A percentile compares a stretch with the other conserved stretches of the same genome.
These are phyloP conservation scores for Gymnoscopelus microlampas DNA, from an alignment of 2,797 vertebrate species.

Conservation along the genomic window DNA sequence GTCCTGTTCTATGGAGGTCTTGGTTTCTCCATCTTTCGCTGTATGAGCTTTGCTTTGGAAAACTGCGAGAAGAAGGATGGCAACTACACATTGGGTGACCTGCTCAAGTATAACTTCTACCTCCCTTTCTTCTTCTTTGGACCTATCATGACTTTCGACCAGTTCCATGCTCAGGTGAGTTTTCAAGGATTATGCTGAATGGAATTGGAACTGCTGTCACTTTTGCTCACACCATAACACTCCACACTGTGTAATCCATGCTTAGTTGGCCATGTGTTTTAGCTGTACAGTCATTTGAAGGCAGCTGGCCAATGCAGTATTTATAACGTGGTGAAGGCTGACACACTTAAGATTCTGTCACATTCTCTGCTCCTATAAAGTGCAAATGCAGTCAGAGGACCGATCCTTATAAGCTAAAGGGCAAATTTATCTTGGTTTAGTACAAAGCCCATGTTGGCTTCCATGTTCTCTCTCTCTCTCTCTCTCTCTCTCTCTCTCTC, in stretches of 20 bases:
- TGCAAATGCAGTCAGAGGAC: too few relatives aligned
- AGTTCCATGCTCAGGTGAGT: slow-evolving; percentile 90
- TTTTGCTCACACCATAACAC: too few relatives aligned
- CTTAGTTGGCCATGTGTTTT: neutral
- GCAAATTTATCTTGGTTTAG: too few relatives aligned
- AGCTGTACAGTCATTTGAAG: neutral
- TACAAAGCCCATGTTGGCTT: too few relatives aligned
- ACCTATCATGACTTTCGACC: slow-evolving; percentile 96
- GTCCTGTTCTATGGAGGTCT: slow-evolving; percentile 94
- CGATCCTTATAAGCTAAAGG: too few relatives aligned
- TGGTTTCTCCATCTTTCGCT: slow-evolving; percentile 93
- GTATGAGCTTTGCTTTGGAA: slow-evolving; percentile 96
- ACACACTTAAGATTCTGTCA: neutral
- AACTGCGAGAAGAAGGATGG: slow-evolving; percentile 88
- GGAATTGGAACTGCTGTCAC: too few relatives aligned
- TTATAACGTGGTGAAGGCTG: neutral
- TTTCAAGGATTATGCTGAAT: too few relatives aligned
- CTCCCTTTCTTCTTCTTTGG: slow-evolving; percentile 99
- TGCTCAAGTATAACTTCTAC: slow-evolving; percentile 99
- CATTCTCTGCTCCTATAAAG: neutral
- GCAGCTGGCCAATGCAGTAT: neutral
- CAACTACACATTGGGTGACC: slow-evolving; percentile 88
- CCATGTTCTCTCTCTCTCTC: too few relatives aligned
- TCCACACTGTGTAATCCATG: neutral
- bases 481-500: too few relatives aligned